Base-by-base conservation (phyloP, 92 coral and sea anemone species). In the Isaurus tuberculatus region DNA sequence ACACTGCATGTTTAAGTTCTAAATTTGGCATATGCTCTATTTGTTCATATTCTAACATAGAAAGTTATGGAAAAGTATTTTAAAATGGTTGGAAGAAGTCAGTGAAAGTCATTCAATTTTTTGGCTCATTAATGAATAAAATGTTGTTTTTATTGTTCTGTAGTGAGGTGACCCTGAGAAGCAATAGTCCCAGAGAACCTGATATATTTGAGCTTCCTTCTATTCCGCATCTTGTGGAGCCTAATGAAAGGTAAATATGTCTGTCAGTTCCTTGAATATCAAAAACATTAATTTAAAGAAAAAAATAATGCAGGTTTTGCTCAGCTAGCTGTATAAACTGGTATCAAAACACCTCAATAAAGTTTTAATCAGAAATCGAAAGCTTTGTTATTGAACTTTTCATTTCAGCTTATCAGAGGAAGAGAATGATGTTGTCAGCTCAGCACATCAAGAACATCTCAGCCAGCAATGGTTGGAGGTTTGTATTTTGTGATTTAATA, bases 191-290 rank as follows among this genome's bases (percentile, higher is more conserved):
- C 33, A 91, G 88, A 63, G 99, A 94, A 40, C 96, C 91, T 37
- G 99, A 97, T 78, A 72, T 97, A 10, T 97, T 92, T 91, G 99
- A 97, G 51, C 92, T 97, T 36, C 81, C 97, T 15, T 86, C 97
- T 25, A 44, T 88, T 33, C 93, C 92, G 17, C 83, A 71, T 37
- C 79, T 26, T n/a, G 57, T 58, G 22, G 20, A 51, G 11, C 61
- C 68, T 2, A 11, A 40, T 27, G 72, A 79, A 72, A 88, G 90
- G 93, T 90, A 79, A 65, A 63, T 34, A 15, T 14, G 11, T 40
- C 46, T n/a, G 1, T 15, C 32, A 63, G 69, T 63, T 63, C 5
- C 22, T 28, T 13, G 3, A 31, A 16, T n/a, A n/a, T n/a, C n/a
- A n/a, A n/a, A n/a, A n/a, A n/a, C n/a, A n/a, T n/a, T n/a, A n/a